Conservation (phyloP, 2,888 invertebrate genomes). For the Cryptocheilus praepositus region DNA sequence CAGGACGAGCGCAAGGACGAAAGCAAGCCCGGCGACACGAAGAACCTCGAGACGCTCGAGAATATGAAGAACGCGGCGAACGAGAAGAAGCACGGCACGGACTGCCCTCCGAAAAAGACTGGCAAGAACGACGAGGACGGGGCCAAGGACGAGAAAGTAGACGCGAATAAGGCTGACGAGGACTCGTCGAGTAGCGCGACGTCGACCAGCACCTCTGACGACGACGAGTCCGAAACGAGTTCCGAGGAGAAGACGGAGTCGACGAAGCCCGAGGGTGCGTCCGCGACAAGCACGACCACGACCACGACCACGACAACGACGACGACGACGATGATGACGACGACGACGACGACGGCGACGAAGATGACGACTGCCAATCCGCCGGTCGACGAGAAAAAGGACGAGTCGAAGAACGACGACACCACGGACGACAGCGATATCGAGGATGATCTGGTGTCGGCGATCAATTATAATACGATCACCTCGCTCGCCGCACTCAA, state of each 20-base stretch:
- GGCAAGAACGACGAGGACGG: conserved; percentile 46
- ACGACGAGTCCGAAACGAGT: conserved; percentile 71
- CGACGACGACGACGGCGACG: conserved; percentile 14
- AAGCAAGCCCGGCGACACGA: conserved; percentile 33
- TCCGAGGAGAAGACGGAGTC: conserved; percentile 70
- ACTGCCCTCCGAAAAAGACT: conserved; percentile 46
- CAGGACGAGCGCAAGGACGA: conserved; percentile 29
- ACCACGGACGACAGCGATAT: conserved; percentile 78
- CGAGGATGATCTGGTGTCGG: conserved; percentile 81
- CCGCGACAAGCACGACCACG: neutral
- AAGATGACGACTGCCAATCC: neutral
- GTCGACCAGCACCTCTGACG: conserved; percentile 68
- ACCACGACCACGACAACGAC: neutral
- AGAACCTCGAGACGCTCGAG: conserved; percentile 47
- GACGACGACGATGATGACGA: conserved; percentile 25
- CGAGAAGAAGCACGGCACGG: conserved; percentile 32
- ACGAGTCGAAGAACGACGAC: conserved; percentile 58
- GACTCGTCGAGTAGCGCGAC: conserved; percentile 65
- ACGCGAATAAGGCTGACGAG: conserved; percentile 60
- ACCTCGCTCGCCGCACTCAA: conserved; percentile 82
- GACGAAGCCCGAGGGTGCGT: conserved; percentile 49
- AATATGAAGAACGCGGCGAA: conserved; percentile 47
- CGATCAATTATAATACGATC: conserved; percentile 84
- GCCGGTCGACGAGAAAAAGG: conserved; percentile 2
- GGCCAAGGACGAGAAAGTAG: conserved; percentile 40